Conservation (phyloP, 2,888 invertebrate species). For the Microplitis deprimator region DNA sequence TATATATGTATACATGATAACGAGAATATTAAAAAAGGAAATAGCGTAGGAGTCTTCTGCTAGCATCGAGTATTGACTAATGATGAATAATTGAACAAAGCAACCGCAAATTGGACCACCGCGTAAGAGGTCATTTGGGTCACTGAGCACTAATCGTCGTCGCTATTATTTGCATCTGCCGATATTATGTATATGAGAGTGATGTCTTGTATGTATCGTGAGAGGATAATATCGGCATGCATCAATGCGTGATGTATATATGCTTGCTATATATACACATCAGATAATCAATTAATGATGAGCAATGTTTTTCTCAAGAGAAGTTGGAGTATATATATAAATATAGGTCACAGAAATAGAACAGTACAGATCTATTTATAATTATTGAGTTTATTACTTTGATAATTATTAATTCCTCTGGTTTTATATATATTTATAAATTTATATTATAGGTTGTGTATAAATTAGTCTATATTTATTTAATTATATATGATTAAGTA, state of each 20-base stretch:
- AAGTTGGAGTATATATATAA: background rate
- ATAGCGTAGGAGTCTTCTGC: conserved; percentile 62
- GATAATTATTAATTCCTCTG: background rate
- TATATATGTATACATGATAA: background rate
- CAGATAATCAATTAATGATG: background rate
- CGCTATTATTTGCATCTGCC: conserved; percentile 63
- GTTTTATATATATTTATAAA: no score
- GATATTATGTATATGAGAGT: conserved; percentile 13
- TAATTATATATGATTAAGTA: background rate
- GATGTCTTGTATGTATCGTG: conserved; percentile 6
- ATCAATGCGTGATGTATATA: background rate
- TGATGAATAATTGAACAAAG: conserved; percentile 70
- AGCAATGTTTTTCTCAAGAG: background rate
- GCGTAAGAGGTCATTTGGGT: conserved; percentile 63
- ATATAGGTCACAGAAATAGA: background rate
- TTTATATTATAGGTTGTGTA: background rate
- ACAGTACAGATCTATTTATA: background rate
- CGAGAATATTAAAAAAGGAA: conserved; percentile 26
- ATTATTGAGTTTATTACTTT: background rate
- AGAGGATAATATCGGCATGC: conserved; percentile 20
- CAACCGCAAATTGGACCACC: conserved; percentile 72
- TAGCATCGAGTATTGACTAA: conserved; percentile 62
- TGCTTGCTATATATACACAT: background rate
- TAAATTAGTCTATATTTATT: background rate
- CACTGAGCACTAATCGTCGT: conserved; percentile 66